Base-by-base conservation (phyloP, 2,888 invertebrate genomes). In the Agrotis puta region DNA sequence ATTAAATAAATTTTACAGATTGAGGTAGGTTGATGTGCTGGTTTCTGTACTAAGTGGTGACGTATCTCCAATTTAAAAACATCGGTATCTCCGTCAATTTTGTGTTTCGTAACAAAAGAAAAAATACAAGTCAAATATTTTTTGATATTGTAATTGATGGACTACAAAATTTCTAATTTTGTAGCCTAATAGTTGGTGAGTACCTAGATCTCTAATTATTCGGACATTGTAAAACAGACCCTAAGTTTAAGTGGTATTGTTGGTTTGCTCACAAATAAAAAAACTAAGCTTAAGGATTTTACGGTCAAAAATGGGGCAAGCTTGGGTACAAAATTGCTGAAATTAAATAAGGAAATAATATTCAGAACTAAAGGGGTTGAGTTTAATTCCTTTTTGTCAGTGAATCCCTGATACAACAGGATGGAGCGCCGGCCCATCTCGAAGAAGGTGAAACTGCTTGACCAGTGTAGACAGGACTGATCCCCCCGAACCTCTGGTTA, bases 161-260 rank as follows among this genome's bases (percentile, higher is more conserved):
- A 27, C 27, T 27, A 27, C 27, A 27, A n/a, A n/a, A n/a, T n/a
- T n/a, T n/a, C n/a, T n/a, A n/a, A n/a, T n/a, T n/a, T n/a, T n/a
- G n/a, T n/a, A n/a, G 5, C 5, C 27, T 5, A 27, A 27, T 6
- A 27, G 27, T 27, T 27, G 27, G 4, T 27, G 27, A 5, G 27
- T 27, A 27, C 33, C 33, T n/a, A 11, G 18, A 11, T 9, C 18
- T 47, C 14, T 74, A 13, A 16, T n/a, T 47, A 64, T 66, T 66
- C 16, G 48, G 50, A 67, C 11, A 56, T 47, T 53, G 50, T 76
- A 57, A 51, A 76, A 66, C 69, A 39, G 72, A 57, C 57, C 77
- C 50, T 33, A 67, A 33, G 50, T 78, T 74, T 79, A 79, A 79
- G 81, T 72, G 82, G 84, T 85, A 81, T 85, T 84, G 81, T 86